A percentile compares a stretch with the other conserved stretches of the same genome.
Evolutionary conservation across 2,113 vertebrate species (phyloP).

Genomic region (Nerophis ophidion): DNA sequence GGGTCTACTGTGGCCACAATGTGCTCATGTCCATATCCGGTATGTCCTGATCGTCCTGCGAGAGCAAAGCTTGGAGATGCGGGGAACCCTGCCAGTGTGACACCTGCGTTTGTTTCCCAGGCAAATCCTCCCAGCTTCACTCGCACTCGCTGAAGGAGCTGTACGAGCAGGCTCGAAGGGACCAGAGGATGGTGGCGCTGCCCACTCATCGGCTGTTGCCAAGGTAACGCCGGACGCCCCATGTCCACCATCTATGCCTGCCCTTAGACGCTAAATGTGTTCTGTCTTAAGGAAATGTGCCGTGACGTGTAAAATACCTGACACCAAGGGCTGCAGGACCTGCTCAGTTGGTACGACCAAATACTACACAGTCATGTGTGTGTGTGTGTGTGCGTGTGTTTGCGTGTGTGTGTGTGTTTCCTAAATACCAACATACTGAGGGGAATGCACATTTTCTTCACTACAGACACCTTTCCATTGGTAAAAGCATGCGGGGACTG

Average conservation of each 20-base stretch:
- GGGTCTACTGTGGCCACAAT: slow-evolving; percentile 83
- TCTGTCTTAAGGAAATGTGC: slow-evolving; percentile 72
- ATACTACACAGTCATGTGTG: background rate
- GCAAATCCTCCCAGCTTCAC: slow-evolving; percentile 83
- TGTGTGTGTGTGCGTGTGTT: no score
- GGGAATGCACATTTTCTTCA: background rate
- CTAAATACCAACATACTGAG: no score
- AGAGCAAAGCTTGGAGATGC: background rate
- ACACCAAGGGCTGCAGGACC: slow-evolving; percentile 85
- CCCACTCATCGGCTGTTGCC: slow-evolving; percentile 81
- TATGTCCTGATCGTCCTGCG: slow-evolving; percentile 35
- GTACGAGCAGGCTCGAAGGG: slow-evolving; percentile 77
- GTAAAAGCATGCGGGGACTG: no score
- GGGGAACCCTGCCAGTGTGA: background rate
- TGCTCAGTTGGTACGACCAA: slow-evolving; percentile 81
- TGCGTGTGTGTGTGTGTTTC: no score
- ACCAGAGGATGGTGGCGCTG: slow-evolving; percentile 75
- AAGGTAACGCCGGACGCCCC: slow-evolving; percentile 61
- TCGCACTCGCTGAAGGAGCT: slow-evolving; percentile 82
- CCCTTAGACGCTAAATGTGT: background rate
- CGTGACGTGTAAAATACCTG: slow-evolving; percentile 81
- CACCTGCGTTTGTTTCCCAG: slow-evolving; percentile 46
- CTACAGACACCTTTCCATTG: background rate
- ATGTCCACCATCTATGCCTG: no score
- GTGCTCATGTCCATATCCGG: slow-evolving; percentile 88